A percentile compares a stretch with the other conserved stretches of the same genome.
Evolutionary conservation across 2,113 vertebrate genomes (phyloP).

Genomic region (Gadus macrocephalus): DNA sequence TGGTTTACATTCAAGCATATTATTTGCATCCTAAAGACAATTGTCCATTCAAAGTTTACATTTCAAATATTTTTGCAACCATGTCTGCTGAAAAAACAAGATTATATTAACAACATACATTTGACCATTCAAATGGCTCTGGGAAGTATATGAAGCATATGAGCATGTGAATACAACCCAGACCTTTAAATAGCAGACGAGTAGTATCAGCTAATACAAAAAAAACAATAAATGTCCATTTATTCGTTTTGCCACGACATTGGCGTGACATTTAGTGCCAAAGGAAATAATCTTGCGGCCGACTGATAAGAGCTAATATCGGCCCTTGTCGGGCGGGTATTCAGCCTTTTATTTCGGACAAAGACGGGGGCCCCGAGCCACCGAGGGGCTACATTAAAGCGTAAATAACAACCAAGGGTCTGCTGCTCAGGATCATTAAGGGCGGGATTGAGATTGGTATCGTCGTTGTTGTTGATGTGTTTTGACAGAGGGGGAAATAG

Average conservation of each 20-base stretch:
- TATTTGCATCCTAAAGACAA: too few relatives aligned
- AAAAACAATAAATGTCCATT: conserved; percentile 21
- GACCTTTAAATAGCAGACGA: too few relatives aligned
- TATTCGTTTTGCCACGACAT: conserved; percentile 24
- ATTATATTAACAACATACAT: too few relatives aligned
- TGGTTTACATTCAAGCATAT: too few relatives aligned
- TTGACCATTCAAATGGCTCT: too few relatives aligned
- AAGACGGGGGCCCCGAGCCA: conserved; percentile 46
- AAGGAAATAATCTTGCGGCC: conserved; percentile 4
- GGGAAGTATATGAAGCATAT: too few relatives aligned
- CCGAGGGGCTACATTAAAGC: conserved; percentile 54
- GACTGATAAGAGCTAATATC: conserved; percentile 44
- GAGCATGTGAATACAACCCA: too few relatives aligned
- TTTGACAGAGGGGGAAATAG: conserved; percentile 41
- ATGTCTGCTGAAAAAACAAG: too few relatives aligned
- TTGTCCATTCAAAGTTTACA: too few relatives aligned
- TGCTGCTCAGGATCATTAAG: conserved; percentile 41
- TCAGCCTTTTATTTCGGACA: conserved; percentile 49
- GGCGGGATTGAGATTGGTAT: conserved; percentile 56
- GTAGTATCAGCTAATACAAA: too few relatives aligned
- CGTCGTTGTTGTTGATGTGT: conserved; percentile 38
- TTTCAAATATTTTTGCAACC: too few relatives aligned
- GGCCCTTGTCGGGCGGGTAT: conserved; percentile 37
- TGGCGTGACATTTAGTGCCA: conserved; percentile 13
- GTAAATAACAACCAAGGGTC: conserved; percentile 53